phyloP scores from a whole-genome alignment of 2,797 vertebrate genomes.

The Brachyrhaphis roseni region DNA sequence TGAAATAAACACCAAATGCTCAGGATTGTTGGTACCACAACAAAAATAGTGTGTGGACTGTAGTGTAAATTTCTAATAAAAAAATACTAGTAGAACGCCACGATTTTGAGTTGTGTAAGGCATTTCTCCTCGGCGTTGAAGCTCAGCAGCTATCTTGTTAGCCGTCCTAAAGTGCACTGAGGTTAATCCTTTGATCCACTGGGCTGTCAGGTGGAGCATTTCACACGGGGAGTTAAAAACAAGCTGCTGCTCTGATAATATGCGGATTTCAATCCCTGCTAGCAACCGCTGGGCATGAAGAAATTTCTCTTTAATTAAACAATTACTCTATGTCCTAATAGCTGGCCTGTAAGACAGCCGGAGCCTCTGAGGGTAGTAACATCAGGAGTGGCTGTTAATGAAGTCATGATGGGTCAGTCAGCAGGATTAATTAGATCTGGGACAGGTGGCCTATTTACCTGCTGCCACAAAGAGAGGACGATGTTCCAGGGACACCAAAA shows the following conservation, averaged over 20 bases:
- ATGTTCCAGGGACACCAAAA: slow-evolving; percentile 22
- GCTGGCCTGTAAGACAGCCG: slow-evolving; percentile 36
- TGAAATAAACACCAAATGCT: slow-evolving; percentile 22
- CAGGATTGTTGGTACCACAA: neutral
- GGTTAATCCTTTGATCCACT: slow-evolving; percentile 72
- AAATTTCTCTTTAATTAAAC: slow-evolving; percentile 44
- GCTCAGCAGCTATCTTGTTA: slow-evolving; percentile 39
- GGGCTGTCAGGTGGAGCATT: slow-evolving; percentile 16
- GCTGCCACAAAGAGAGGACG: slow-evolving; percentile 17
- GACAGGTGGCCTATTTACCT: slow-evolving; percentile 53
- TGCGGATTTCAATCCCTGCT: slow-evolving; percentile 18
- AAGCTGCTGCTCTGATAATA: slow-evolving; percentile 26
- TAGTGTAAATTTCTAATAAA: neutral
- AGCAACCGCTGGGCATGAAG: slow-evolving; percentile 18
- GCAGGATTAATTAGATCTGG: slow-evolving; percentile 67
- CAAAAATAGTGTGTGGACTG: neutral
- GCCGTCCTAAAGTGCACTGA: slow-evolving; percentile 39
- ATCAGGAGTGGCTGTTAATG: slow-evolving; percentile 60
- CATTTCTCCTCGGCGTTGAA: slow-evolving; percentile 4
- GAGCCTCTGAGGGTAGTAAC: slow-evolving; percentile 41
- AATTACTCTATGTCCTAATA: slow-evolving; percentile 40
- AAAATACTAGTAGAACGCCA: neutral
- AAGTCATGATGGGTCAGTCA: slow-evolving; percentile 61
- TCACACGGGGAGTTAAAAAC: slow-evolving; percentile 9
- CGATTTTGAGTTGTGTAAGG: neutral